These are phyloP conservation scores for Tiphia femorata DNA, from an alignment of 2,888 invertebrate genomes.

Conservation along the genomic window DNA sequence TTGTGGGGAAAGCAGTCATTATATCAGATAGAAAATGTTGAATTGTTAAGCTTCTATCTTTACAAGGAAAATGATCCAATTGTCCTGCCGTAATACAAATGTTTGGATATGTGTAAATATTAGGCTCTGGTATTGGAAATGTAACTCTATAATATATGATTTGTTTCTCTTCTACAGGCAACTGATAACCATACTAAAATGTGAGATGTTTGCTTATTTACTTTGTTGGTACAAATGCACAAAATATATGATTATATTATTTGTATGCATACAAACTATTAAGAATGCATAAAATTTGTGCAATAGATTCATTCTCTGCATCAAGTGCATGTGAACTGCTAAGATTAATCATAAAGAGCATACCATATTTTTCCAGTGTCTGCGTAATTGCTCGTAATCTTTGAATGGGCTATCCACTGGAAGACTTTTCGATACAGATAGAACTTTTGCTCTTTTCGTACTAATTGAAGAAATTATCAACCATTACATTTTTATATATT, in stretches of 20 bases:
- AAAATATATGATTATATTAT: too few species aligned
- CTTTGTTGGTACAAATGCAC: too few species aligned
- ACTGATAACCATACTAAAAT: slow-evolving; percentile 60
- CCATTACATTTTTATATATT: neutral
- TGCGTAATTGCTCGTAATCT: slow-evolving; percentile 56
- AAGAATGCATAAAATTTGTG: too few species aligned
- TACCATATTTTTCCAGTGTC: slow-evolving; percentile 67
- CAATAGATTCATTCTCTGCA: too few species aligned
- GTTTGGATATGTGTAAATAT: slow-evolving; percentile 54
- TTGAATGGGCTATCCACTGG: slow-evolving; percentile 51
- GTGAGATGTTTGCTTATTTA: slow-evolving; percentile 9
- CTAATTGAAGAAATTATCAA: slow-evolving; percentile 34
- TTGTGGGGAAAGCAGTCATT: slow-evolving; percentile 22
- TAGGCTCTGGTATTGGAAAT: slow-evolving; percentile 44
- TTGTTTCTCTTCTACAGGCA: slow-evolving; percentile 51
- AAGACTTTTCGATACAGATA: slow-evolving; percentile 53
- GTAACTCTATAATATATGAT: slow-evolving; percentile 56
- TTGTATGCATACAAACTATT: too few species aligned
- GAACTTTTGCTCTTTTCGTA: slow-evolving; percentile 54
- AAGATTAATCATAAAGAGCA: neutral
- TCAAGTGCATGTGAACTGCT: neutral
- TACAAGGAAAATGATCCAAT: slow-evolving; percentile 28
- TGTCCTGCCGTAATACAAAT: slow-evolving; percentile 48
- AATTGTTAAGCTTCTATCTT: slow-evolving; percentile 21
- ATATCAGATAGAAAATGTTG: slow-evolving; percentile 44